Evolutionary conservation across 2,888 invertebrate species (phyloP), one percentile per base, ranked within the genome.

Genomic region (Blastobasis lacticolella): DNA sequence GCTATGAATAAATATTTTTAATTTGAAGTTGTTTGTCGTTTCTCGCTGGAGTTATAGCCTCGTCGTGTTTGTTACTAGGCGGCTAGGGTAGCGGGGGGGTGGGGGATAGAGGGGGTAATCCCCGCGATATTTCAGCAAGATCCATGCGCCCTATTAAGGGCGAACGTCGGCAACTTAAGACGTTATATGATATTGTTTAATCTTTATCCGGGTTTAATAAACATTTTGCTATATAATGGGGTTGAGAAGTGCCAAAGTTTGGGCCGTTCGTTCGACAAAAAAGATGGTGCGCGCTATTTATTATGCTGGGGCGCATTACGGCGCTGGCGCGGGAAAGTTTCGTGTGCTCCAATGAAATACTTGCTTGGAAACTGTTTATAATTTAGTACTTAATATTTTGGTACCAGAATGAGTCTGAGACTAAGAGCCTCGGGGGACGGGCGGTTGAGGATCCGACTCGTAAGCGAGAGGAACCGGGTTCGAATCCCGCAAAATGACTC

Each of bases 41-140:
- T 23, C 23, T 23, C 23, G 23, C 23, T 23, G 23, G 23, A 23
- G 44, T 8, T 47, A n/a, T 5, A 23, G 10, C 51, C 47, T 4
- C n/a, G 9, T 44, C n/a, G 37, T 37, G n/a, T 10, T 47, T 43
- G 43, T 44, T 23, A 23, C 23, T 23, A 23, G 2, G 23, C 23
- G 45, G 10, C 10, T 45, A 9, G 41, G 41, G 45, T 45, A 45
- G 37, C n/a, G n/a, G 48, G 37, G 45, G 46, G 10, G 52, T n/a
- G 38, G 51, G 53, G 54, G 49, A 48, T 42, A 40, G 50, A 50
- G 50, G 49, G 58, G 60, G 61, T 69, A 66, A 71, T 67, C 68
- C 60, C 62, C 54, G 58, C 68, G 51, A 69, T 69, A 70, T 70
- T 67, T 69, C 69, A 67, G 51, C 61, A 71, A 70, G 69, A 71